phyloP scores from a whole-genome alignment of 2,888 invertebrate genomes.

The Eupithecia exiguata region DNA sequence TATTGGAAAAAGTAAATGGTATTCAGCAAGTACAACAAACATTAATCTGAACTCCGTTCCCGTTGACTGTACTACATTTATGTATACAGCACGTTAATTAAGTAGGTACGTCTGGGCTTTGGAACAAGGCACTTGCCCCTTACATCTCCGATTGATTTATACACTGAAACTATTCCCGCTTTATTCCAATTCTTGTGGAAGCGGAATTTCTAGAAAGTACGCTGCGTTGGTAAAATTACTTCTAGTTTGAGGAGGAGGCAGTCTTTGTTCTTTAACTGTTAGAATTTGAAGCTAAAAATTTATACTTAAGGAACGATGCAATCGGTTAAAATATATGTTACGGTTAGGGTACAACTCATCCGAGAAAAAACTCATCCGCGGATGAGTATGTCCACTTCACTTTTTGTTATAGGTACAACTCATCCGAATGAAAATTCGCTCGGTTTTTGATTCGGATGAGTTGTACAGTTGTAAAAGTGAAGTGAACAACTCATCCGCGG shows the following conservation, averaged over 20 bases:
- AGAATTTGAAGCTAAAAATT: background rate
- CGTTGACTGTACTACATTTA: slow-evolving; percentile 32
- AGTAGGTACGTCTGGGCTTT: slow-evolving; percentile 38
- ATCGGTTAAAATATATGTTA: background rate
- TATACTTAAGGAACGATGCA: background rate
- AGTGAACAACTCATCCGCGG: too few species aligned
- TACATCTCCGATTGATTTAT: slow-evolving; percentile 45
- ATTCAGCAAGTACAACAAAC: background rate
- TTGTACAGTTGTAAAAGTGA: too few species aligned
- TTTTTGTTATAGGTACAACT: too few species aligned
- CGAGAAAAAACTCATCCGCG: too few species aligned
- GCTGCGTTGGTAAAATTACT: background rate
- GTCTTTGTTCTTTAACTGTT: background rate
- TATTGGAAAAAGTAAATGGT: background rate
- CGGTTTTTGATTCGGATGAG: too few species aligned
- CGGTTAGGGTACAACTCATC: too few species aligned
- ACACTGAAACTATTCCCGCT: slow-evolving; percentile 18
- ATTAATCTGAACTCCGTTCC: background rate
- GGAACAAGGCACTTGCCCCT: slow-evolving; percentile 36
- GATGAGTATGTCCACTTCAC: too few species aligned
- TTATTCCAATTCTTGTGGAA: slow-evolving; percentile 7
- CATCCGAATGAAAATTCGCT: too few species aligned
- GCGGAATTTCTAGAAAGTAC: slow-evolving; percentile 2
- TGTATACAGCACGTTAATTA: slow-evolving; percentile 45
- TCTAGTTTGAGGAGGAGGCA: background rate